A percentile compares a stretch with the other conserved stretches of the same genome.
These are phyloP conservation scores for Candoia aspera DNA, from an alignment of 2,113 vertebrate species.

Conservation along the genomic window DNA sequence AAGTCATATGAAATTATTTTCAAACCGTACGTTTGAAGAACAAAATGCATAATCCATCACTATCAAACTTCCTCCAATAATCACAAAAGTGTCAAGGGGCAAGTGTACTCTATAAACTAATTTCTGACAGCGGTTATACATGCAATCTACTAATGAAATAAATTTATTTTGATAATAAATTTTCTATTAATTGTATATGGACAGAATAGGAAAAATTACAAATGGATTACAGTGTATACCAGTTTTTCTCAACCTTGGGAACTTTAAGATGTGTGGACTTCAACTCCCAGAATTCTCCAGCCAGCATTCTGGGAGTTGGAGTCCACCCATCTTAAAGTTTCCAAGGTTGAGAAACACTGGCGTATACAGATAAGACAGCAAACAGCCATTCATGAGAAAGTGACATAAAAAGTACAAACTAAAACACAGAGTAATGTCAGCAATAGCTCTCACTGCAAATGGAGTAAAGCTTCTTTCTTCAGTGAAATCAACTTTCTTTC, in stretches of 20 bases:
- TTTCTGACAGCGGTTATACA: neutral
- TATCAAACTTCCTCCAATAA: neutral
- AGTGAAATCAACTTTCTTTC: neutral
- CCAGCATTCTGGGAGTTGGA: no score
- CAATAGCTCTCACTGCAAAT: neutral
- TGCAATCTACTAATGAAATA: neutral
- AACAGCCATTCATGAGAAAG: neutral
- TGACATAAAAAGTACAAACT: neutral
- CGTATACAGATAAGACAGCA: neutral
- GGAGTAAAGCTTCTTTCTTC: neutral
- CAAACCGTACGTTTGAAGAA: neutral
- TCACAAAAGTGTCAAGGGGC: neutral
- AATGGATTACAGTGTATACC: neutral
- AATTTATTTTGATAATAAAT: neutral
- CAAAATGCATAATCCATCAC: neutral
- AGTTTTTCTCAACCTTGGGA: no score
- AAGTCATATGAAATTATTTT: neutral
- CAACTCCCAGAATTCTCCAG: no score
- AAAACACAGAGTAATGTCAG: neutral
- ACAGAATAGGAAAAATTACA: neutral
- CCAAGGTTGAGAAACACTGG: no score
- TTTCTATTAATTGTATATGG: neutral
- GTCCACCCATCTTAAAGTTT: no score
- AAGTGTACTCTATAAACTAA: neutral
- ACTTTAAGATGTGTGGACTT: no score